phyloP scores from a whole-genome alignment of 1,140 invertebrate species.

The Pseudomyrmex dendroicus region DNA sequence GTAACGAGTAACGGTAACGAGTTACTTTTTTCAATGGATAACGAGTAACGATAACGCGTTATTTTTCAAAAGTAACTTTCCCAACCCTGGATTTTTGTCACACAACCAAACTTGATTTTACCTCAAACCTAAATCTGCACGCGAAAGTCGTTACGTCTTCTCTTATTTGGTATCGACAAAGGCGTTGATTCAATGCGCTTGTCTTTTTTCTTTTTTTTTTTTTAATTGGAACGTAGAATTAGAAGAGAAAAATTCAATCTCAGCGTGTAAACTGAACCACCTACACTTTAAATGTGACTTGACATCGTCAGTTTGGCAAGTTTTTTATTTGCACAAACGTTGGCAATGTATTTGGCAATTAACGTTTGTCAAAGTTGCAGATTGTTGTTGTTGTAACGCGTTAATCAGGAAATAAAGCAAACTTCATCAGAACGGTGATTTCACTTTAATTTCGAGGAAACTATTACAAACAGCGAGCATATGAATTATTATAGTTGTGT shows the following conservation, averaged over 20 bases:
- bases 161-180: neutral
- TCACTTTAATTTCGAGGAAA: neutral
- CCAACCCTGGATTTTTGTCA: no score
- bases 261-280: neutral
- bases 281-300: neutral
- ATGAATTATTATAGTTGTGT: neutral
- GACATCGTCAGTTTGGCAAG: neutral
- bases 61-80: no score
- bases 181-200: neutral
- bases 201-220: neutral
- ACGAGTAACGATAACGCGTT: no score
- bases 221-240: neutral
- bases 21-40: no score
- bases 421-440: neutral
- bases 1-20: no score
- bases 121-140: neutral
- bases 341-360: no score
- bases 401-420: constrained; percentile 13
- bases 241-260: neutral
- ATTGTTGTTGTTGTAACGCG: neutral
- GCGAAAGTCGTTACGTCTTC: constrained; percentile 5
- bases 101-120: neutral
- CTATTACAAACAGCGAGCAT: neutral
- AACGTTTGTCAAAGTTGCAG: neutral
- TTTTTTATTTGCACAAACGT: neutral